Evolutionary conservation across 1,140 invertebrate genomes (phyloP), one percentile per base, ranked within the genome.

Genomic region (Pseudomyrmex gracilis): DNA sequence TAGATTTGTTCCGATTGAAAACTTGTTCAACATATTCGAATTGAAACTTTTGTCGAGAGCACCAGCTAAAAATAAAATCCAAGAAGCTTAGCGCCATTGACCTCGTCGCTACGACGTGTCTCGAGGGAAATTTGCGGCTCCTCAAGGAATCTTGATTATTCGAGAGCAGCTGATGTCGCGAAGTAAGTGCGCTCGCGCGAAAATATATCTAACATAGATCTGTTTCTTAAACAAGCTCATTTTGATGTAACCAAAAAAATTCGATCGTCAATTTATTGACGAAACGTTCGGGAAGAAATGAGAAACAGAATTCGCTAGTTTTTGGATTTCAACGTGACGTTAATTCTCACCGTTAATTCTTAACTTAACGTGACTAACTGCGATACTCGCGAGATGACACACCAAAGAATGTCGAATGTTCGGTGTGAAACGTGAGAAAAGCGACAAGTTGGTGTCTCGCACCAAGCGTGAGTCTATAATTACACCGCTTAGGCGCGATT

Each of bases 71-170:
- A 71, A 71, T 58, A 70, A 87, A 70, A 87, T 55, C 22, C 22
- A 57, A 60, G 67, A 73, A 51, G 57, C 71, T 87, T 87, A 87
- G 9, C 17, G 15, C 7, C 15, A 67, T 77, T 86, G 58, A 22
- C 55, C 55, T 55, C n/a, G 17, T 73, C n/a, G 58, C 82, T 73
- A 43, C 47, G 66, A 5, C 5, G 9, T 10, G 17, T 61, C 86
- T 53, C 85, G 24, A 17, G 86, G 85, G 73, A 87, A 87, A 87
- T 87, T 84, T 51, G 24, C 45, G 15, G 24, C 73, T 84, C 55
- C 45, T 84, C 47, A 74, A 70, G 68, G 47, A 22, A 66, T 7
- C 12, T 58, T 34, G 68, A 70, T 73, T 83, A 66, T 77, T 43
- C 78, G 15, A 22, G 43, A 34, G 55, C 53, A 70, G 63, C 57